Evolutionary conservation across 2,113 vertebrate species (phyloP).

Genomic region (Burhinus oedicnemus): DNA sequence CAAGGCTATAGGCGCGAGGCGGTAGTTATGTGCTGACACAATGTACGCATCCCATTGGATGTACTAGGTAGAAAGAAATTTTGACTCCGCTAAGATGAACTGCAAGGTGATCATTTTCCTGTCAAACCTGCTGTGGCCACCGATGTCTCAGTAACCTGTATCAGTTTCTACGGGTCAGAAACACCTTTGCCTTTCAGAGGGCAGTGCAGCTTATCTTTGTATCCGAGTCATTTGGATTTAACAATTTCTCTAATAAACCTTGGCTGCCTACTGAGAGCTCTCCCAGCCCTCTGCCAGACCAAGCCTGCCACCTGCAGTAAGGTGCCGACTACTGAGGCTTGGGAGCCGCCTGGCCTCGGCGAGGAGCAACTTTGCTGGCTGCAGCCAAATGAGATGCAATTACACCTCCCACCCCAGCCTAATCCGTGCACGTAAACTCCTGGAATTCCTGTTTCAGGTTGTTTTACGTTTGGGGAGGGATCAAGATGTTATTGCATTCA

Average conservation of each 20-base stretch:
- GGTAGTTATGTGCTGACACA: background rate
- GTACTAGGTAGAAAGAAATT: background rate
- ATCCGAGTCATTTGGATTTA: background rate
- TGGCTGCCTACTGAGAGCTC: background rate
- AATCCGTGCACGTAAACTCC: rapidly evolving
- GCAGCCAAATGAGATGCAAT: background rate
- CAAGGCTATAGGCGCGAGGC: background rate
- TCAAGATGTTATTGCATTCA: background rate
- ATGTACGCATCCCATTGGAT: constrained; percentile 49
- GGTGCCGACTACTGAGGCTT: background rate
- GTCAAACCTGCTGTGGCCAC: background rate
- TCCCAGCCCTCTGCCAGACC: background rate
- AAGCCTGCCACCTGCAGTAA: background rate
- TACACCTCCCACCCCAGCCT: background rate
- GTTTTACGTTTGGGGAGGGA: background rate
- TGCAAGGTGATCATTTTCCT: background rate
- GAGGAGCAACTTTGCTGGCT: background rate
- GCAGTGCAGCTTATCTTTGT: constrained; percentile 39
- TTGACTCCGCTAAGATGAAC: background rate
- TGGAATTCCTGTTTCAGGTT: background rate
- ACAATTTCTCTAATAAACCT: constrained; percentile 54
- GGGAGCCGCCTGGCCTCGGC: background rate
- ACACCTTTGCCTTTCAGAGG: constrained; percentile 24
- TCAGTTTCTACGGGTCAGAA: background rate
- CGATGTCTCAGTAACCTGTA: background rate